Evolutionary conservation across 1,140 invertebrate species (phyloP), one percentile per base, ranked within the genome.

Genomic region (Drosophila quadrilineata): DNA sequence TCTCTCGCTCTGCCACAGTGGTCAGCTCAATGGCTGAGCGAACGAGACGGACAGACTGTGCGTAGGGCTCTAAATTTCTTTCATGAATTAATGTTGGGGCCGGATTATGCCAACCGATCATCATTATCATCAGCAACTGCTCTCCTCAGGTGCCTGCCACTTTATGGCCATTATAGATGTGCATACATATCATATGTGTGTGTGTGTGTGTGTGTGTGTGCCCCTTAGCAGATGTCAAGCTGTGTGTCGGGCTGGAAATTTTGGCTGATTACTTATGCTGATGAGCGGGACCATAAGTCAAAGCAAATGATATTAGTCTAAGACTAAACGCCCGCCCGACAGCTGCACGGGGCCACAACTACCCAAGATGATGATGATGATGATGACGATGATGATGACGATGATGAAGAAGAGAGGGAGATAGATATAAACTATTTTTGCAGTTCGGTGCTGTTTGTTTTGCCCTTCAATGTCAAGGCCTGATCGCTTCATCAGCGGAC

Each of bases 51-150:
- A 17, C 6, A 45, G 38, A 14, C 40, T 29, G 54, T n/a, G n/a
- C n/a, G n/a, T n/a, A 40, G 63, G 48, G 71, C 48, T 60, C 26
- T 48, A 73, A 74, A 85, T 84, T 84, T 84, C 79, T 84, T 84
- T 75, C 79, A 85, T 85, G 79, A 79, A 84, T 84, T 84, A 84
- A 85, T 85, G 41, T 68, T 69, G 62, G 58, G n/a, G 64, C 69
- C 72, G 76, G 75, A 70, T 79, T 79, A 79, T 63, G 71, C 56
- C 65, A 43, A 63, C 35, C 24, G 45, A 54, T 49, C 29, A 49
- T 45, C 38, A 53, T 62, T 21, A 36, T 28, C 45, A 48, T 35
- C 45, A 43, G 35, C 14, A 62, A 36, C 40, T 46, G 33, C 54
- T 59, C 54, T 82, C 71, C 67, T 82, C 63, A 75, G 76, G 76